A percentile compares a stretch with the other conserved stretches of the same genome.
phyloP scores from a whole-genome alignment of 2,113 vertebrate genomes.

The Gracilinanus agilis region DNA sequence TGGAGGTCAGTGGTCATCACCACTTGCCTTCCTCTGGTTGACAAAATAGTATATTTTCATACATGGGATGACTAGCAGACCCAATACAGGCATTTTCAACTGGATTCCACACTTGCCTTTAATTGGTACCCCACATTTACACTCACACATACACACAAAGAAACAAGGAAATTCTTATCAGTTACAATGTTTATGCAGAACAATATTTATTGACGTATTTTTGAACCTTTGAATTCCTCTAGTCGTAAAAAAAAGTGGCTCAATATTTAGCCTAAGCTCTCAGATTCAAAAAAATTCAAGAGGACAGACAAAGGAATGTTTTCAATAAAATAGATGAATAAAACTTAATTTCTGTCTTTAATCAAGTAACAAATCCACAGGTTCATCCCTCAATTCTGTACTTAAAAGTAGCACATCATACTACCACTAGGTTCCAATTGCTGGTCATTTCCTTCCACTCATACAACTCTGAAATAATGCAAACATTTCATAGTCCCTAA shows the following conservation, averaged over 20 bases:
- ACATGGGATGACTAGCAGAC: not conserved
- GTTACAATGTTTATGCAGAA: slow-evolving; percentile 46
- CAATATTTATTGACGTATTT: slow-evolving; percentile 39
- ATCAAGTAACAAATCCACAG: slow-evolving; percentile 59
- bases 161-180: slow-evolving; percentile 35
- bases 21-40: not conserved
- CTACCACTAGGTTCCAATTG: not conserved
- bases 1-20: slow-evolving; percentile 24
- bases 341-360: slow-evolving; percentile 55
- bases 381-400: slow-evolving; percentile 55
- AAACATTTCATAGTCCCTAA: slow-evolving; percentile 50
- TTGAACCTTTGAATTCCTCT: slow-evolving; percentile 68
- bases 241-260: slow-evolving; percentile 59
- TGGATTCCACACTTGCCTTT: slow-evolving; percentile 6
- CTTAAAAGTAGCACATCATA: slow-evolving; percentile 48
- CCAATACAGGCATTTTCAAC: slow-evolving; percentile 19
- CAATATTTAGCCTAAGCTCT: slow-evolving; percentile 72
- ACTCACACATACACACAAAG: slow-evolving; percentile 28
- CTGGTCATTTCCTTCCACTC: not conserved
- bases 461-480: slow-evolving; percentile 33
- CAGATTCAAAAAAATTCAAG: slow-evolving; percentile 68
- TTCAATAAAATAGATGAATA: slow-evolving; percentile 72
- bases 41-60: not conserved
- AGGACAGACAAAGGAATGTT: slow-evolving; percentile 53
- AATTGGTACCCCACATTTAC: not conserved